phyloP scores from a whole-genome alignment of 2,888 invertebrate genomes.

The Nephrotoma appendiculata region DNA sequence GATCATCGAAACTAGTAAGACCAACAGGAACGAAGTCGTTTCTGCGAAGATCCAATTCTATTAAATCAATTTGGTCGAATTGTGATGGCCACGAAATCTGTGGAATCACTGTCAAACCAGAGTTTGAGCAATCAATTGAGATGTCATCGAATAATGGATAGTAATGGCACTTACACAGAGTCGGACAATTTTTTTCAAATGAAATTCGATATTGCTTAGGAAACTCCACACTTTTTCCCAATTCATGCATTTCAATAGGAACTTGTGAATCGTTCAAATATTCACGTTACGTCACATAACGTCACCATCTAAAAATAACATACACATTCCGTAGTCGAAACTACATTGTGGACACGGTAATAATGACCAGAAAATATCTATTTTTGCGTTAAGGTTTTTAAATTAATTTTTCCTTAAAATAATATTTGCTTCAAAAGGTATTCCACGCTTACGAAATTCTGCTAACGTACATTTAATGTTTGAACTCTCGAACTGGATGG shows the following conservation, averaged over 20 bases:
- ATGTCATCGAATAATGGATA: too few species aligned
- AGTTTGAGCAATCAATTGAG: too few species aligned
- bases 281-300: too few species aligned
- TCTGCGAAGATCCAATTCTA: too few species aligned
- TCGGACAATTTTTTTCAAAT: not conserved
- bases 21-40: too few species aligned
- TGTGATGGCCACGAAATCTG: too few species aligned
- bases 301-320: not conserved
- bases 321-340: not conserved
- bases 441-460: not conserved
- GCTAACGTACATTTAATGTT: not conserved
- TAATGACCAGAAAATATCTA: not conserved
- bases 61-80: too few species aligned
- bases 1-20: too few species aligned
- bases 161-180: too few species aligned
- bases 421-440: not conserved
- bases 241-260: not conserved
- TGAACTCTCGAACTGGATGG: not conserved
- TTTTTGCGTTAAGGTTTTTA: not conserved
- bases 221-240: too few species aligned
- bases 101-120: too few species aligned
- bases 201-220: not conserved
- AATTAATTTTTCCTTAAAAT: not conserved
- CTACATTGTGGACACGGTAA: not conserved
- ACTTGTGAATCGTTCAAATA: not conserved